A percentile compares a stretch with the other conserved stretches of the same genome.
Conservation (phyloP, 2,888 invertebrate species). For the Parapristionchus giblindavisi region DNA sequence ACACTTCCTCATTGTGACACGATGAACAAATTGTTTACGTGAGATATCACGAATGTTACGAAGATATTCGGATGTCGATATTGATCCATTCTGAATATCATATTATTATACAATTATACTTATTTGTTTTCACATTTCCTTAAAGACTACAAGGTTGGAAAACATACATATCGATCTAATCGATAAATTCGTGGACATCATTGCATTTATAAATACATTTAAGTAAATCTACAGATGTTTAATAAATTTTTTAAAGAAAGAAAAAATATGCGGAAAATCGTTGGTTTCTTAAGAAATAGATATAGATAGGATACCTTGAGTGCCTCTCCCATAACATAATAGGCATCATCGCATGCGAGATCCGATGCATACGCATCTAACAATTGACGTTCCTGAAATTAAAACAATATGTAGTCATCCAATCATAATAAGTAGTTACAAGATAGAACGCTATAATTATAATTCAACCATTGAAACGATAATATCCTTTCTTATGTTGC, state of each 20-base stretch:
- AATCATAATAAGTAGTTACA: no score
- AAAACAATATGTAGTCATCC: no score
- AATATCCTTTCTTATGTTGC: no score
- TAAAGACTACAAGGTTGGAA: no score
- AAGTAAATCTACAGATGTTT: no score
- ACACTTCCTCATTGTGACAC: conserved; percentile 95
- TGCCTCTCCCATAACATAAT: conserved; percentile 86
- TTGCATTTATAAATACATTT: no score
- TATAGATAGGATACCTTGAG: conserved; percentile 32
- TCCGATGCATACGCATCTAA: conserved; percentile 78
- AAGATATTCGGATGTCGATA: conserved; percentile 93
- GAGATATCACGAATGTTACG: conserved; percentile 94
- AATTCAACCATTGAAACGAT: no score
- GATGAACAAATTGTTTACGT: conserved; percentile 91
- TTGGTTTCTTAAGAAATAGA: not conserved
- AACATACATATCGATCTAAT: no score
- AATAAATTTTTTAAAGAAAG: no score
- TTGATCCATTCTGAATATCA: conserved; percentile 46
- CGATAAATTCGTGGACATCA: not conserved
- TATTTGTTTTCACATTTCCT: no score
- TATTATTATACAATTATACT: not conserved
- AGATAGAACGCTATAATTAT: no score
- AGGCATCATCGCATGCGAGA: conserved; percentile 96
- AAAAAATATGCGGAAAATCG: no score
- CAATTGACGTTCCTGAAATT: conserved; percentile 57